Evolutionary conservation across 2,113 vertebrate species (phyloP), one percentile per base, ranked within the genome.

Genomic region (Sinocyclocheilus rhinocerous): DNA sequence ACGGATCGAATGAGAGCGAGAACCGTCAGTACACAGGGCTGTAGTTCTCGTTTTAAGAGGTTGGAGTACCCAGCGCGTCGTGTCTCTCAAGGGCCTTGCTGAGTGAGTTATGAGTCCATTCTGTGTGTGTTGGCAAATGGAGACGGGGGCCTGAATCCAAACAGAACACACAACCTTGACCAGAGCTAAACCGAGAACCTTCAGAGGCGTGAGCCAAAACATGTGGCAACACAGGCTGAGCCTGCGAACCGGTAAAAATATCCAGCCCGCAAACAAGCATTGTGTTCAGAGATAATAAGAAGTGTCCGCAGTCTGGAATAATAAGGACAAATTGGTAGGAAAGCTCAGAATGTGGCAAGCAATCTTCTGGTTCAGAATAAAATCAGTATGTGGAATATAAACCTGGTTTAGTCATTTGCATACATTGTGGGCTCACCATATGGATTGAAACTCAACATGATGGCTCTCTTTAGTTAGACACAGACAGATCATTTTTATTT

Each of bases 81-180:
- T n/a, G 36, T 61, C 73, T 84, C 77, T 77, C 50, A 48, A 29
- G 67, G 81, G 85, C 84, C 69, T 65, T 79, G 83, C 84, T 78
- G 69, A 87, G 79, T 91, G 91, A 92, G 88, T 92, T 93, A 87
- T 93, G 88, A 69, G 87, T 87, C 85, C 88, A 86, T 88, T 29
- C 80, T 93, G 91, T 92, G 70, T 92, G 85, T 91, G 90, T 93
- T 94, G 93, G 92, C 91, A 91, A 87, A 50, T 45, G 5, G 16
- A 88, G 18, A 89, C 72, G 85, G 88, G 81, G 88, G 89, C 89
- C 76, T 33, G 80, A 81, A 88, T 85, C 90, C 89, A 93, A 91
- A 91, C 84, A 84, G 85, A 91, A 89, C 76, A 85, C 79, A 85
- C 76, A 86, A 86, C 88, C 86, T 90, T 90, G 89, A 90, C 89